Evolutionary conservation across 92 coral and sea anemone genomes (phyloP), one percentile per base, ranked within the genome.

Genomic region (Blastomussa wellsi): DNA sequence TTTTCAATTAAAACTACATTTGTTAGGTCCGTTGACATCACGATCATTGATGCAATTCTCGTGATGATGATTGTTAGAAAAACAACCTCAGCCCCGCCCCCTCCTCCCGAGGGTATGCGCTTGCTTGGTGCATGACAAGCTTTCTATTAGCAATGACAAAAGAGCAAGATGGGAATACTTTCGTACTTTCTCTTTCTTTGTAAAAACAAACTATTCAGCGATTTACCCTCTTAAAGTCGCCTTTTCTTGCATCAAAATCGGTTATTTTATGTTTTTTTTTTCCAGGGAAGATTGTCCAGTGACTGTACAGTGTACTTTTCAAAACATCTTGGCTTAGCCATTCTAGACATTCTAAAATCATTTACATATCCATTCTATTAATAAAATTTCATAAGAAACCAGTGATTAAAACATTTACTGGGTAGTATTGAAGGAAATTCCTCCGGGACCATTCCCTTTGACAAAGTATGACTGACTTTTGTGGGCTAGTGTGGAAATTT

Each of bases 81-180:
- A n/a, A n/a, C n/a, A n/a, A n/a, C n/a, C n/a, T 44, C 13, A 44
- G 19, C 60, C 74, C 66, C 74, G 22, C 62, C 74, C 75, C 11
- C n/a, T n/a, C n/a, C n/a, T n/a, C n/a, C n/a, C n/a, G n/a, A n/a
- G n/a, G n/a, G n/a, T n/a, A n/a, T n/a, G n/a, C n/a, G n/a, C n/a
- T n/a, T n/a, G n/a, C n/a, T n/a, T n/a, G n/a, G n/a, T n/a, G n/a
- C n/a, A n/a, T n/a, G n/a, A n/a, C n/a, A n/a, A n/a, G n/a, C n/a
- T n/a, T n/a, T n/a, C n/a, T n/a, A n/a, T n/a, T n/a, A n/a, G n/a
- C n/a, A n/a, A n/a, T 4, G 36, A 26, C 48, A 13, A 26, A 11
- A 14, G 38, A 55, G 1, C 35, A 33, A 55, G 57, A 41, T 78
- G 72, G 22, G 59, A 64, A 79, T 67, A 80, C 66, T 79, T 79